phyloP scores from a whole-genome alignment of 2,797 vertebrate species.

The Manis pentadactyla region DNA sequence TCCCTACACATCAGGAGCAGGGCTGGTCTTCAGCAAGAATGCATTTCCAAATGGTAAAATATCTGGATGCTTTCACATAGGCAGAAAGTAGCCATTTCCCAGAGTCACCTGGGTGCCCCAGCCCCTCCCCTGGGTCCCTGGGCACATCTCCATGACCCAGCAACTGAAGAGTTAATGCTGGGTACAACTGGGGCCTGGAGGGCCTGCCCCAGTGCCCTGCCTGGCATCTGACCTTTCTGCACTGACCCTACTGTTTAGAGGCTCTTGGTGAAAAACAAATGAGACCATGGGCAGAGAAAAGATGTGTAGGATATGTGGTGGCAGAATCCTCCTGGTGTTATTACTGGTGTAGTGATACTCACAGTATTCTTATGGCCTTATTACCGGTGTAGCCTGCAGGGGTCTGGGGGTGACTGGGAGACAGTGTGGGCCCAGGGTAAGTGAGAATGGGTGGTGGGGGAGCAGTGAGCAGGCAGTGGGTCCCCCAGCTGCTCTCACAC shows the following conservation, averaged over 20 bases:
- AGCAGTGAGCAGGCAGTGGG: not conserved
- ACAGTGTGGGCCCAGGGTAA: fast-evolving
- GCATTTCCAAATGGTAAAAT: not conserved
- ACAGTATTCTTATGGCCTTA: no score
- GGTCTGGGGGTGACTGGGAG: no score
- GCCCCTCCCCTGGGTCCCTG: not conserved
- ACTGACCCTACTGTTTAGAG: not conserved
- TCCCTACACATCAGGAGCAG: not conserved
- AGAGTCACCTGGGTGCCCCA: not conserved
- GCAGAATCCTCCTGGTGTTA: not conserved
- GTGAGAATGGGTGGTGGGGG: fast-evolving
- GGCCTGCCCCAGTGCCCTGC: no score
- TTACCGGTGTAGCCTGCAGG: no score
- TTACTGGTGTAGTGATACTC: no score
- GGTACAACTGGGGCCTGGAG: not conserved
- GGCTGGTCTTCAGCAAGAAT: not conserved
- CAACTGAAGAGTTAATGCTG: not conserved
- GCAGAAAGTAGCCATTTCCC: not conserved
- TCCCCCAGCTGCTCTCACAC: not conserved
- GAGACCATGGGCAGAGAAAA: not conserved
- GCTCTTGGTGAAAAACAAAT: not conserved
- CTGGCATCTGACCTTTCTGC: not conserved
- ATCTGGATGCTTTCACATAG: not conserved
- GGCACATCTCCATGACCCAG: not conserved
- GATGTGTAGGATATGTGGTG: not conserved